phyloP scores from a whole-genome alignment of 2,797 vertebrate genomes.

The Bovichtus diacanthus region DNA sequence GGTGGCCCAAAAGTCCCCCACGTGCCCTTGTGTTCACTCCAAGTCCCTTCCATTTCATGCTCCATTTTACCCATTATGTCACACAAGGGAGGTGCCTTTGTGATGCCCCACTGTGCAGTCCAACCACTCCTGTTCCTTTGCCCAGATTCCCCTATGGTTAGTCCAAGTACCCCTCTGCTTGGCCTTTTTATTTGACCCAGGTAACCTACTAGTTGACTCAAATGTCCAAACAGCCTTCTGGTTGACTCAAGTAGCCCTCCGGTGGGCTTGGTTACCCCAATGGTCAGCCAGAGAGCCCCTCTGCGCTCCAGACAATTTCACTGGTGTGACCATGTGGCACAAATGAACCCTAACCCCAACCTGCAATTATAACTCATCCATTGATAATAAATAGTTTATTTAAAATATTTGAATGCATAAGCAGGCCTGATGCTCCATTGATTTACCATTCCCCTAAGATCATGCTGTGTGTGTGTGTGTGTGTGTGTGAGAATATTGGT shows the following conservation, averaged over 20 bases:
- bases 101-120: background rate
- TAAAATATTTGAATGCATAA: conserved; percentile 3
- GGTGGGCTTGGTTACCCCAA: background rate
- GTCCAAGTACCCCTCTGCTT: background rate
- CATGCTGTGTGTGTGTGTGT: conserved; percentile 33
- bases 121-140: background rate
- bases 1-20: background rate
- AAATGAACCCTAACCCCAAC: background rate
- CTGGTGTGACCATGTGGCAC: background rate
- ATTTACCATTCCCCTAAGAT: conserved; percentile 10
- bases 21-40: background rate
- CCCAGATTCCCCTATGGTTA: background rate
- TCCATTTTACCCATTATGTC: background rate
- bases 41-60: background rate
- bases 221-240: background rate
- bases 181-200: background rate
- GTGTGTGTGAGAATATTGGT: conserved; percentile 41
- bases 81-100: background rate
- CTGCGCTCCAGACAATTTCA: background rate
- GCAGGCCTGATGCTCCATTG: background rate
- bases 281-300: background rate
- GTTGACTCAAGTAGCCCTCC: background rate
- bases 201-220: background rate
- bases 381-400: conserved; percentile 7
- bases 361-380: background rate